Percentiles rank a stretch among this genome's conserved stretches.
Evolutionary conservation across 1,140 invertebrate species (phyloP).

Genomic region (Bombus soroeensis): DNA sequence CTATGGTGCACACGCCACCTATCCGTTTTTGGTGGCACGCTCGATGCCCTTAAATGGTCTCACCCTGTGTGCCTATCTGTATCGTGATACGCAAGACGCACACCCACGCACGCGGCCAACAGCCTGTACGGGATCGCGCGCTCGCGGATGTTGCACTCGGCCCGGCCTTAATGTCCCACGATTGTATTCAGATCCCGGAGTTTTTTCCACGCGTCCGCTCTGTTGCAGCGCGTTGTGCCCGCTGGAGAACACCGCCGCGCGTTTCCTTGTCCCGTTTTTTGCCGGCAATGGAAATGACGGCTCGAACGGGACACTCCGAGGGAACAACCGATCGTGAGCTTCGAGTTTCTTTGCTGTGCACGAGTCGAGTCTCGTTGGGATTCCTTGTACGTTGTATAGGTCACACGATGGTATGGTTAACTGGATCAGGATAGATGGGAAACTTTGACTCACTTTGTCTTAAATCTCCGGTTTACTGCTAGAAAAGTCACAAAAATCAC

Average conservation of each 20-base stretch:
- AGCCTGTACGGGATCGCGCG: not conserved
- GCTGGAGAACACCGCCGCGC: conserved; percentile 4
- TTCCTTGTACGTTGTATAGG: not conserved
- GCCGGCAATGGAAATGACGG: conserved; percentile 15
- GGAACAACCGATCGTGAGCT: not conserved
- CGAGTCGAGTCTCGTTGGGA: not conserved
- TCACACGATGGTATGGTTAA: too few species aligned
- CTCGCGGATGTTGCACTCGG: conserved; percentile 44
- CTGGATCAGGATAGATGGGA: too few species aligned
- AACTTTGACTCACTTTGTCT: too few species aligned
- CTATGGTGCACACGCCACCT: conserved; percentile 30
- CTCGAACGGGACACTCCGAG: not conserved
- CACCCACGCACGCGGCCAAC: conserved; percentile 48
- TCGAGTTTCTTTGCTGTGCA: not conserved
- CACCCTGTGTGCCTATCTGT: conserved; percentile 43
- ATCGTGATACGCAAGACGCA: conserved; percentile 52
- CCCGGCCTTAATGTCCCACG: conserved; percentile 54
- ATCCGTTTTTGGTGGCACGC: conserved; percentile 62
- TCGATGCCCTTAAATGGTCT: conserved; percentile 64
- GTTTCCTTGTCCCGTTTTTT: conserved; percentile 42
- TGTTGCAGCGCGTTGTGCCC: conserved; percentile 27
- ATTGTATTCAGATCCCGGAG: conserved; percentile 64
- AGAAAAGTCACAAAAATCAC: too few species aligned
- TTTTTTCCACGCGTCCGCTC: conserved; percentile 50
- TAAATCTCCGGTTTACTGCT: too few species aligned